These are phyloP conservation scores for Synanthedon formicaeformis DNA, from an alignment of 2,888 invertebrate species.

Conservation along the genomic window DNA sequence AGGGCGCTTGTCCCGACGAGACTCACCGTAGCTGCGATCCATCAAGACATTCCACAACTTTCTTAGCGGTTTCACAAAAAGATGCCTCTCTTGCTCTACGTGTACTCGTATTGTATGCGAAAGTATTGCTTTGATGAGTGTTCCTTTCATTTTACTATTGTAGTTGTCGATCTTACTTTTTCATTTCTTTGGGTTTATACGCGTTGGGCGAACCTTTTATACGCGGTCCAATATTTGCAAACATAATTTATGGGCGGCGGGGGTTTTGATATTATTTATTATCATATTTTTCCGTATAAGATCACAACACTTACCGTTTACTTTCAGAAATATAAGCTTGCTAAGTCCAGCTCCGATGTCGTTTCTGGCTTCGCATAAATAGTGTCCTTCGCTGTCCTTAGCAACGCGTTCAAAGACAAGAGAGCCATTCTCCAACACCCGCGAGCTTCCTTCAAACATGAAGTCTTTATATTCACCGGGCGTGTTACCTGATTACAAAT, in stretches of 20 bases:
- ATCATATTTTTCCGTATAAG: too few species aligned
- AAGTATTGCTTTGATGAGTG: too few species aligned
- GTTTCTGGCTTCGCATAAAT: slow-evolving; percentile 93
- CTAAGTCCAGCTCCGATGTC: slow-evolving; percentile 91
- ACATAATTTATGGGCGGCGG: too few species aligned
- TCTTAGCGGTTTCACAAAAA: slow-evolving; percentile 41
- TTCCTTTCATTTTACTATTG: too few species aligned
- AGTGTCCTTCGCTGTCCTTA: slow-evolving; percentile 90
- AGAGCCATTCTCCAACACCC: slow-evolving; percentile 85
- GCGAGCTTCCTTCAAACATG: slow-evolving; percentile 81
- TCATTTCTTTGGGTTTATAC: background rate
- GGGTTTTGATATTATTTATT: too few species aligned
- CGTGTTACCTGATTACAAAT: slow-evolving; percentile 56
- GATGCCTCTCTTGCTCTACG: slow-evolving; percentile 12
- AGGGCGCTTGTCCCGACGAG: slow-evolving; percentile 27
- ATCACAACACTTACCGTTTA: slow-evolving; percentile 77
- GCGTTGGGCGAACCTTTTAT: too few species aligned
- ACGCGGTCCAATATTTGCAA: too few species aligned
- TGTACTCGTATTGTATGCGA: background rate
- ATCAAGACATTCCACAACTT: slow-evolving; percentile 58
- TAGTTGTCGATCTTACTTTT: background rate
- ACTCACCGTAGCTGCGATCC: slow-evolving; percentile 30
- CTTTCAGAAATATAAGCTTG: slow-evolving; percentile 90
- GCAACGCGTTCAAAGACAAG: slow-evolving; percentile 84
- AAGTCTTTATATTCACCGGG: slow-evolving; percentile 87